These are phyloP conservation scores for Netelia melanura DNA, from an alignment of 2,888 invertebrate species.

Conservation along the genomic window DNA sequence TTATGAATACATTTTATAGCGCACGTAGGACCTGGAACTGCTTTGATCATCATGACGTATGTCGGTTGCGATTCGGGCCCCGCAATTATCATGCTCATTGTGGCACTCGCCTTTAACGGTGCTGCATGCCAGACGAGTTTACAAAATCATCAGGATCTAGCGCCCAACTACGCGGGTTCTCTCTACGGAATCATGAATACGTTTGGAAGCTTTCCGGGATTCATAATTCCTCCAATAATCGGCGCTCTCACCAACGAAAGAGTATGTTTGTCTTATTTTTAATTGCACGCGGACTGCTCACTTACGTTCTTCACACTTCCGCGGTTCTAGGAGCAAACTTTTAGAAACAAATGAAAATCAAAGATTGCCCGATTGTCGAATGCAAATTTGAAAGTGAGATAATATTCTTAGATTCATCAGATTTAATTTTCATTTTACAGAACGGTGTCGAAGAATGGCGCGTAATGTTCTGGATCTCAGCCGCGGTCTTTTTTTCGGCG, in stretches of 20 bases:
- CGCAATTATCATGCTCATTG: conserved; percentile 80
- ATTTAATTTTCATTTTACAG: conserved; percentile 84
- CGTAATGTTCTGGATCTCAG: conserved; percentile 90
- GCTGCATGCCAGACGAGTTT: conserved; percentile 83
- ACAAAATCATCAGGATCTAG: conserved; percentile 83
- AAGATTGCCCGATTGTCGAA: too few species aligned
- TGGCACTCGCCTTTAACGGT: conserved; percentile 80
- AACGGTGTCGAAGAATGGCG: conserved; percentile 92
- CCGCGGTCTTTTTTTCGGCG: conserved; percentile 89
- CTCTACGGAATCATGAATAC: conserved; percentile 84
- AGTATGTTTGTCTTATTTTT: conserved; percentile 53
- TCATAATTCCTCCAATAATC: conserved; percentile 82
- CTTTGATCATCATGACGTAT: conserved; percentile 84
- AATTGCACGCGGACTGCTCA: too few species aligned
- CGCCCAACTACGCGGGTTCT: conserved; percentile 84
- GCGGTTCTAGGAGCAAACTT: too few species aligned
- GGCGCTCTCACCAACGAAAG: conserved; percentile 79
- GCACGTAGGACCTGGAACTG: conserved; percentile 85
- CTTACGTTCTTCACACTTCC: neutral
- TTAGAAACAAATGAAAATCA: too few species aligned
- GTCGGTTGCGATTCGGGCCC: conserved; percentile 78
- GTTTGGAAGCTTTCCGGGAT: conserved; percentile 83
- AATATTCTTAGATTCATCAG: conserved; percentile 5
- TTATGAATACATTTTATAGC: conserved; percentile 71
- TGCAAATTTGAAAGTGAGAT: too few species aligned